Evolutionary conservation across 2,113 vertebrate species (phyloP), one percentile per base, ranked within the genome.

Genomic region (Prunella fulvescens): DNA sequence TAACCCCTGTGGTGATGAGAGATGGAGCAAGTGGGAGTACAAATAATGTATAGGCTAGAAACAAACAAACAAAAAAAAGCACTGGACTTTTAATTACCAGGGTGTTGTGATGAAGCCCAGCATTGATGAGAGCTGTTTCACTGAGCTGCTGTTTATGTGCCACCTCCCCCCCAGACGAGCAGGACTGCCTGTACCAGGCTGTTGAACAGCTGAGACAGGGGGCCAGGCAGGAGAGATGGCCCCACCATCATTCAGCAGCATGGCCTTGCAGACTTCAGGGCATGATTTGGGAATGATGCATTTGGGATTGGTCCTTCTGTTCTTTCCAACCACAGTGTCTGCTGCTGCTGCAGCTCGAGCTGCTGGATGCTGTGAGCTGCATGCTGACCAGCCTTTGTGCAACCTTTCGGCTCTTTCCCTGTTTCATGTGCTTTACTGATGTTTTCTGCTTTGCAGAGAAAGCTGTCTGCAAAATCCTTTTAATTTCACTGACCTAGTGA

Each of bases 361-460:
- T 60, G 54, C 31, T 47, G 81, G 26, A 22, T 61, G 24, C 70
- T 70, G 33, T 0, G 0, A 70, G 14, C 37, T 45, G 3, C 3
- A 12, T 0, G 0, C 47, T 56, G 70, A 65, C 40, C 8, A 13
- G 35, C 26, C 66, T 45, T 0, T 39, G 23, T 22, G 51, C 58
- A 81, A 65, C 58, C 37, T 79, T 79, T 29, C 57, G n/a, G 57
- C 26, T 86, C 71, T 61, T 51, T 47, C 53, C 53, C 45, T 1
- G 0, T 57, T 80, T 25, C 9, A 4, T 56, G n/a, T 26, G 6
- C 31, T 40, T n/a, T 65, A 17, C 44, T 57, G 33, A 44, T 16
- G 25, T 37, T 54, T 66, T 44, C n/a, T 53, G 31, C 69, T 37
- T 74, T 81, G 53, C 58, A 54, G 44, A 84, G 58, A 80, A 83